Conservation (phyloP, 2,113 vertebrate species). For the Mandrillus leucophaeus region DNA sequence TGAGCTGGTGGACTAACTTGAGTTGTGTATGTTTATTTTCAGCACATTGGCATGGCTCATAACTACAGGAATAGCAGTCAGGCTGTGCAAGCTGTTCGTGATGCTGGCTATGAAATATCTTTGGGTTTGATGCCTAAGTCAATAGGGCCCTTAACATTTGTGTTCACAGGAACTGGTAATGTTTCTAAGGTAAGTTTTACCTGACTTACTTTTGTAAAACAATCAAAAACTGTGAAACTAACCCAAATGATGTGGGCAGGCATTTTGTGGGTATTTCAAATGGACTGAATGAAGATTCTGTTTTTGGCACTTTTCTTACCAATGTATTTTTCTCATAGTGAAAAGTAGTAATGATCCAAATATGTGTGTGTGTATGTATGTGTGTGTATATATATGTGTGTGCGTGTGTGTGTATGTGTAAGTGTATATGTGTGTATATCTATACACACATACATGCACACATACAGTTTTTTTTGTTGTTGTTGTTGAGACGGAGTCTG, state of each 20-base stretch:
- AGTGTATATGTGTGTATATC: too few species aligned
- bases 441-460: too few species aligned
- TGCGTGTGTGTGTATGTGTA: too few species aligned
- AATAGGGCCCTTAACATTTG: conserved; percentile 95
- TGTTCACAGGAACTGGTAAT: conserved; percentile 98
- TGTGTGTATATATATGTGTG: rapidly evolving
- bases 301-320: background rate
- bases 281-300: background rate
- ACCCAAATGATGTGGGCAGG: background rate
- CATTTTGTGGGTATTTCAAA: background rate
- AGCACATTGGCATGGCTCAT: conserved; percentile 99
- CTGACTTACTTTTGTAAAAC: background rate
- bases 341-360: background rate
- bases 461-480: background rate
- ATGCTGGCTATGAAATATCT: conserved; percentile 98
- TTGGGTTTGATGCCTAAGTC: conserved; percentile 98
- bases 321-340: background rate
- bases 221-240: background rate
- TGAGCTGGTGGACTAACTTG: background rate
- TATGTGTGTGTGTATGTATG: too few species aligned
- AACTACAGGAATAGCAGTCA: conserved; percentile 98
- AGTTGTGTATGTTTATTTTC: conserved; percentile 74
- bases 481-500: too few species aligned
- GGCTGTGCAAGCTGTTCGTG: conserved; percentile 96
- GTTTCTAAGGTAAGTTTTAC: conserved; percentile 93